Evolutionary conservation across 2,888 invertebrate species (phyloP), one percentile per base, ranked within the genome.

Genomic region (Chorisops tibialis): DNA sequence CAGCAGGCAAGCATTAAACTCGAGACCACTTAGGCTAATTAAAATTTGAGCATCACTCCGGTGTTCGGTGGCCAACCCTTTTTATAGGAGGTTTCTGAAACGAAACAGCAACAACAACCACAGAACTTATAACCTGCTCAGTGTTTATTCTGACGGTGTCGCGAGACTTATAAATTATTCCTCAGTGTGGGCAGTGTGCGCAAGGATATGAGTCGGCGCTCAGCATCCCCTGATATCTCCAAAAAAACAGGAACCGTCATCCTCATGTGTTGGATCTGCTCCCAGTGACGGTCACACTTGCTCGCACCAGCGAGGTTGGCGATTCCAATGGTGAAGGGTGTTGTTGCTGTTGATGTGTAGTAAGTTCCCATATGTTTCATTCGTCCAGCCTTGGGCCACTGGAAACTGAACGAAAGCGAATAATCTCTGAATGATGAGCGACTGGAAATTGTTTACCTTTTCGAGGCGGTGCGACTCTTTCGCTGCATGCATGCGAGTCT

Each of bases 371-470:
- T 39, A 54, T 54, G 52, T 41, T 56, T 45, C 45, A 12, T 7
- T 43, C 56, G 56, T 56, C 16, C n/a, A 56, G 24, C 30, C 45
- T 35, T 22, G 1, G n/a, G 12, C 41, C 41, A 5, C 6, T 41
- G 41, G 41, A 41, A 41, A 41, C 6, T n/a, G 5, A 14, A 41
- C 16, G 16, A 2, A 3, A 2, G 41, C 16, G 41, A 16, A n/a
- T n/a, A 38, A 19, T 14, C 30, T 59, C 18, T 49, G 39, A 19
- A 47, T 16, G 19, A 14, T 21, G 54, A 48, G 37, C 12, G 47
- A 47, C 30, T 58, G 62, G 65, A 65, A 65, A 59, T 65, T 65
- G 65, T 65, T 65, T 65, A 65, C 65, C 63, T 65, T 65, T 65
- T 49, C 37, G 35, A 24, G 52, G 35, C 16, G 16, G 21, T 38